Percentiles rank a stretch among this genome's conserved stretches.
phyloP scores from a whole-genome alignment of 2,113 vertebrate species.

The Bettongia penicillata region DNA sequence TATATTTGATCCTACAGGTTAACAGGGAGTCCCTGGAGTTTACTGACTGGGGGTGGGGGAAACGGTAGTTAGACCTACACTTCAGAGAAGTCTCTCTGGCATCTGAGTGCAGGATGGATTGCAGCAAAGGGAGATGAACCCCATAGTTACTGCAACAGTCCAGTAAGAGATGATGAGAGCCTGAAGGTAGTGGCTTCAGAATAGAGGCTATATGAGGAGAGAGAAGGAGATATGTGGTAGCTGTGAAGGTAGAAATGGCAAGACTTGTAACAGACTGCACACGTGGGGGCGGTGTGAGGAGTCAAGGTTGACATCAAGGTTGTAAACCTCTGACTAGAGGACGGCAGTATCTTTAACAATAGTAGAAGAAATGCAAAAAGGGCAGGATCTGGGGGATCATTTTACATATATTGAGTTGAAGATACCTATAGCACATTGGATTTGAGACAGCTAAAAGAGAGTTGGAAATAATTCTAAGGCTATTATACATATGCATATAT shows the following conservation, averaged over 20 bases:
- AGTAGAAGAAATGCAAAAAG: not conserved
- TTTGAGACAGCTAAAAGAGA: not conserved
- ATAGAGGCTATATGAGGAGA: not conserved
- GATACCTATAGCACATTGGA: not conserved
- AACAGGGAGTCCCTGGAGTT: too few relatives aligned
- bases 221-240: not conserved
- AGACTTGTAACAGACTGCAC: not conserved
- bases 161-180: not conserved
- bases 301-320: not conserved
- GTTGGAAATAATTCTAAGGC: not conserved
- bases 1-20: too few relatives aligned
- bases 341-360: not conserved
- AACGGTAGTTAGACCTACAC: not conserved
- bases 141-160: not conserved
- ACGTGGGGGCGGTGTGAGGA: not conserved
- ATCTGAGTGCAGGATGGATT: not conserved
- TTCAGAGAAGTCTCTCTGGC: not conserved
- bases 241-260: not conserved
- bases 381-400: not conserved
- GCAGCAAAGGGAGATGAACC: too few relatives aligned
- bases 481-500: not conserved
- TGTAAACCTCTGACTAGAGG: not conserved
- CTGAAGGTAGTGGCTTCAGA: not conserved
- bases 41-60: too few relatives aligned
- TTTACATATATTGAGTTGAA: not conserved